phyloP scores from a whole-genome alignment of 2,888 invertebrate species.

The Baccha elongata region DNA sequence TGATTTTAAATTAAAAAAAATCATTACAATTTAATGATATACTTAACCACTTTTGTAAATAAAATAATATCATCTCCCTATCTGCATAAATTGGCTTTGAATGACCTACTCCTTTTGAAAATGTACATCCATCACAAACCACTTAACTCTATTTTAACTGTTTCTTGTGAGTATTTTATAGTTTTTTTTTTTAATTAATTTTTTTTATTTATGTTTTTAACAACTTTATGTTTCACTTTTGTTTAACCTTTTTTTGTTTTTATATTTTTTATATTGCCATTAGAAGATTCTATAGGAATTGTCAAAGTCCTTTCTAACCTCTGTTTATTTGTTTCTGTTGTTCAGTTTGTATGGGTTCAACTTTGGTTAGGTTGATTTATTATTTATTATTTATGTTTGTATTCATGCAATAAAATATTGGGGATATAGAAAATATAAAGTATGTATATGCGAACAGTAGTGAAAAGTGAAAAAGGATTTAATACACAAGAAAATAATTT shows the following conservation, averaged over 20 bases:
- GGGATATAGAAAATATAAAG: neutral
- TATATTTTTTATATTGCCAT: neutral
- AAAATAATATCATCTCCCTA: constrained; percentile 27
- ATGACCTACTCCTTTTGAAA: constrained; percentile 31
- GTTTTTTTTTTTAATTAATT: constrained; percentile 30
- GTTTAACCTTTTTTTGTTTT: neutral
- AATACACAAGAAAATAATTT: constrained; percentile 27
- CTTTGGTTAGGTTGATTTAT: constrained; percentile 68
- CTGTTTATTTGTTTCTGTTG: neutral
- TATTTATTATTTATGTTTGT: constrained; percentile 29
- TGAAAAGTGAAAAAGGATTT: constrained; percentile 38
- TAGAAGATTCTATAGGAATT: neutral
- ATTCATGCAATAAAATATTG: constrained; percentile 27
- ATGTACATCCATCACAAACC: constrained; percentile 41
- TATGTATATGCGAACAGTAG: too few relatives aligned
- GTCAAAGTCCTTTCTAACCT: constrained; percentile 15
- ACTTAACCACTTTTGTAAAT: constrained; percentile 61
- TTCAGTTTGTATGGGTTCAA: constrained; percentile 32
- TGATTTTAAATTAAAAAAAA: constrained; percentile 9
- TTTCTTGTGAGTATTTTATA: constrained; percentile 68
- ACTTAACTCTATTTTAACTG: constrained; percentile 47
- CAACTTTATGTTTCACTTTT: constrained; percentile 8
- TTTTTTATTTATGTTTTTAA: constrained; percentile 21
- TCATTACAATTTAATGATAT: neutral
- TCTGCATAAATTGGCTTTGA: constrained; percentile 35